Conservation (phyloP, 2,113 vertebrate species). For the Heptranchias perlo region DNA sequence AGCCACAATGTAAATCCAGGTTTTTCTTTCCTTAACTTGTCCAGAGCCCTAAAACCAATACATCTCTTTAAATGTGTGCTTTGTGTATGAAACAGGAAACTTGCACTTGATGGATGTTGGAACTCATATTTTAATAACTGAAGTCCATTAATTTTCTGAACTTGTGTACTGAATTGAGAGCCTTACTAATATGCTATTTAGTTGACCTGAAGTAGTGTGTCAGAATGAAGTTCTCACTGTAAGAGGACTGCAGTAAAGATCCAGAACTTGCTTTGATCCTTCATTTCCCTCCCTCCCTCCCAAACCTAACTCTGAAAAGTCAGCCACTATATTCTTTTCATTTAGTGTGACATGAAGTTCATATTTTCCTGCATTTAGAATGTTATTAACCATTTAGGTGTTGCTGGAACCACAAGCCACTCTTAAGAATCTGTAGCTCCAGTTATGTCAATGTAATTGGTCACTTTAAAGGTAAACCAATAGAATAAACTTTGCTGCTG, state of each 20-base stretch:
- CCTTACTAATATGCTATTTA: background rate
- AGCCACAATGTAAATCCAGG: too few relatives aligned
- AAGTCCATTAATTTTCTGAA: background rate
- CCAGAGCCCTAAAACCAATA: too few relatives aligned
- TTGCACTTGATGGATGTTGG: background rate
- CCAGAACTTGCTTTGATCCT: background rate
- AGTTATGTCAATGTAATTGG: background rate
- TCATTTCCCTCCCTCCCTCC: background rate
- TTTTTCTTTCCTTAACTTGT: too few relatives aligned
- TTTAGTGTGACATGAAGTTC: background rate
- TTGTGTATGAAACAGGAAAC: background rate
- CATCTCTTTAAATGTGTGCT: too few relatives aligned
- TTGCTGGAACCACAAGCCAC: background rate
- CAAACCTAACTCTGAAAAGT: background rate
- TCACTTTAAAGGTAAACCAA: background rate
- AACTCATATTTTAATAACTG: background rate
- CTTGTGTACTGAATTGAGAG: background rate
- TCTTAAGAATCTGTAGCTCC: background rate
- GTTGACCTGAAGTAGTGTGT: background rate
- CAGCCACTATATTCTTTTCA: background rate
- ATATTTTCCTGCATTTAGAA: background rate
- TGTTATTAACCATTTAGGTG: background rate
- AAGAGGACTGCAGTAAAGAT: background rate
- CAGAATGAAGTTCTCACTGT: background rate
- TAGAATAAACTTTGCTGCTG: background rate